Base-by-base conservation (phyloP, 2,113 vertebrate genomes). In the Poeciliopsis retropinna region DNA sequence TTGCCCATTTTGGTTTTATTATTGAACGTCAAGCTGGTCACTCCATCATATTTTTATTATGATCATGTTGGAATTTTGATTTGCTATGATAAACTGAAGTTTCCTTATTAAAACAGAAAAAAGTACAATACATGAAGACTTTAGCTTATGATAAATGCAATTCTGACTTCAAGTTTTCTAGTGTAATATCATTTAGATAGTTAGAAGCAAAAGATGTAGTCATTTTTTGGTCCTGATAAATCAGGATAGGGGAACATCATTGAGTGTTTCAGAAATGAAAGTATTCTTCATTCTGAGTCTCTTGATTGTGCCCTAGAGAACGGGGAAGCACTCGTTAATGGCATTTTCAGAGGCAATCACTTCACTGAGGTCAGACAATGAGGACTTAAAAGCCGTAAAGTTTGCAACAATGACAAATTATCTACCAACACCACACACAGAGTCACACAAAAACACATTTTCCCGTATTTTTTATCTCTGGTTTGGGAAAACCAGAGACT, bases 331-430 rank as follows among this genome's bases (percentile, higher is more conserved):
- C 72, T 85, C 76, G 80, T 80, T 89, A 89, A 91, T 86, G 83
- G 81, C 82, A 83, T 90, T 88, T 91, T 88, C 87, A 84, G 79
- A 70, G 73, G 73, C 76, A 84, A 78, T 87, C 89, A 87, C 74
- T 87, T 88, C 81, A 75, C 78, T 78, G 80, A 82, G 85, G 88
- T 90, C 89, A 88, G 51, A 60, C 74, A 81, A 87, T 76, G 65
- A 75, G 62, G 64, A 81, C 75, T 83, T 84, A 66, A 90, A 86
- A 90, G 78, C 78, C 84, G 85, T 87, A 80, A 83, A 74, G 76
- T 64, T 74, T 65, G 60, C 64, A 71, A 78, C 44, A 67, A 84
- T 81, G 79, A 83, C 76, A 80, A 83, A 86, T 80, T 67, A 84
- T 78, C 82, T 60, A 1, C 62, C 41, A 64, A 28, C 62, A 28